Conservation (phyloP, 2,113 vertebrate genomes). For the Ptilonorhynchus violaceus region DNA sequence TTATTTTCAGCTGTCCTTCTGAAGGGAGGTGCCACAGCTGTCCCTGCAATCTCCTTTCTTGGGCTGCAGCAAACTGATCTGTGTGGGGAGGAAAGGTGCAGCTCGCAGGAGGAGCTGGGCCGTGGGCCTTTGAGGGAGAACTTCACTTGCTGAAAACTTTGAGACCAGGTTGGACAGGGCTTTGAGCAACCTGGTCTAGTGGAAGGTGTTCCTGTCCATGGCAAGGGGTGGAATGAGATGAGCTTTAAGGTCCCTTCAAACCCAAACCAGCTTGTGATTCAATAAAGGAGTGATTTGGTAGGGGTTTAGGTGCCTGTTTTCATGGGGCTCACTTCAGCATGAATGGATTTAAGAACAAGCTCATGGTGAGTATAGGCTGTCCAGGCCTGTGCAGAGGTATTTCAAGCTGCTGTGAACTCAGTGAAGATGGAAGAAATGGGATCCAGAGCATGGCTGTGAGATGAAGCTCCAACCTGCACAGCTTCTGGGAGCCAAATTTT, state of each 20-base stretch:
- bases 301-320: background rate
- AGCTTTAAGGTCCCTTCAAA: background rate
- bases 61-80: constrained; percentile 34
- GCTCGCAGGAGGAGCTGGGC: background rate
- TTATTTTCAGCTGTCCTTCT: constrained; percentile 54
- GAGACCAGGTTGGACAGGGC: background rate
- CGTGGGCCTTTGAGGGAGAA: background rate
- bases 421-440: background rate
- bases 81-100: background rate
- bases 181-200: background rate
- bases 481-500: background rate
- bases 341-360: background rate
- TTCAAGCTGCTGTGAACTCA: background rate
- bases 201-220: background rate
- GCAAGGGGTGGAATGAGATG: accelerated
- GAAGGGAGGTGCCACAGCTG: constrained; percentile 42
- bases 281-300: accelerated
- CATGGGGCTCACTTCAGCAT: background rate
- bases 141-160: background rate
- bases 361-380: accelerated
- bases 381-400: background rate
- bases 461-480: background rate
- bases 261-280: background rate
- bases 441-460: background rate
- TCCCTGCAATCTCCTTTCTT: constrained; percentile 50